phyloP scores from a whole-genome alignment of 2,797 vertebrate species.

The Mormyrus hasselquistii region DNA sequence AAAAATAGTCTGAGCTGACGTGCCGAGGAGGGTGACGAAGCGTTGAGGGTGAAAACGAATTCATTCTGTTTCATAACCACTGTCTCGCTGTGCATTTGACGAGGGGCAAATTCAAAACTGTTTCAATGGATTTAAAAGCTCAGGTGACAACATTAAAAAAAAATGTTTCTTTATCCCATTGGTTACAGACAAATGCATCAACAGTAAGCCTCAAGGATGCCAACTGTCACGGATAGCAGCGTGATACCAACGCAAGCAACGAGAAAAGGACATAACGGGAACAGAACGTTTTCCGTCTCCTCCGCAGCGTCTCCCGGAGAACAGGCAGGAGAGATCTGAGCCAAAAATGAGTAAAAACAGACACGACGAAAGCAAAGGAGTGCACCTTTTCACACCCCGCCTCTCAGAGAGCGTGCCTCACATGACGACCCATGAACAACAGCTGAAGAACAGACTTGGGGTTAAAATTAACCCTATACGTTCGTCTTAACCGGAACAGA shows the following conservation, averaged over 20 bases:
- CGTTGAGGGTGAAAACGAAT: neutral
- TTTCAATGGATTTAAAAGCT: neutral
- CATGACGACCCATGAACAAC: neutral
- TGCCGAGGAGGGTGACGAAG: neutral
- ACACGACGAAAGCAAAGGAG: neutral
- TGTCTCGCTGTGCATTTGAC: neutral
- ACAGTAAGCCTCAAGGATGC: neutral
- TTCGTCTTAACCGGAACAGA: neutral
- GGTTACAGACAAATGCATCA: neutral
- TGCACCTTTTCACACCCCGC: neutral
- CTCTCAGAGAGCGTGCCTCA: neutral
- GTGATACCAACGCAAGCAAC: neutral
- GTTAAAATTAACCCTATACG: neutral
- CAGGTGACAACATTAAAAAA: neutral
- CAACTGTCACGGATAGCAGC: neutral
- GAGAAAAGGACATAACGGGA: neutral
- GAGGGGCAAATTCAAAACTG: neutral
- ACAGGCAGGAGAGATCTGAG: neutral
- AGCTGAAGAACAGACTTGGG: neutral
- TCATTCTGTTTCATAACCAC: neutral
- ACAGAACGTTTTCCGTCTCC: neutral
- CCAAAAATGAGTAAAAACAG: neutral
- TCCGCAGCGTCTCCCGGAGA: neutral
- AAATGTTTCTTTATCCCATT: neutral
- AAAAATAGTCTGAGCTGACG: neutral